Evolutionary conservation across 2,113 vertebrate genomes (phyloP), one percentile per base, ranked within the genome.

Genomic region (Lutjanus erythropterus): DNA sequence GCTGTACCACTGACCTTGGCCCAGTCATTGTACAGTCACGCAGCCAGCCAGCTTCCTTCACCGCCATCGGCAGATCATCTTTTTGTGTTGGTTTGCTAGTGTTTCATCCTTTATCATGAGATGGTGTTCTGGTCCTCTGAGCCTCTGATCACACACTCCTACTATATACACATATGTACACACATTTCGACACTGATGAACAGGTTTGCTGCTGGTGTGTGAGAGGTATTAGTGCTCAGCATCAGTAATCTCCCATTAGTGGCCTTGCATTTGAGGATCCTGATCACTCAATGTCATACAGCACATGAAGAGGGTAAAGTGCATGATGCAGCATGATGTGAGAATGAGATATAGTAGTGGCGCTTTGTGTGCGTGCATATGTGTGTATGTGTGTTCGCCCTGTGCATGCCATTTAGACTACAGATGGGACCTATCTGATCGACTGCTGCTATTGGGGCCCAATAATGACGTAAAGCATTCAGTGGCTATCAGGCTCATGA

Each of bases 1-100:
- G 89, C 85, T 88, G 91, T 93, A 94, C 93, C 92, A 93, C 93
- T 94, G 92, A 94, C 93, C 93, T 94, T 94, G 93, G 93, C 93
- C 93, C 75, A 92, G 93, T 92, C 93, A 88, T 90, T 84, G 91
- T 93, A 91, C 89, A 91, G 91, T 93, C 92, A 89, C 85, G 80
- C 87, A 90, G 91, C 88, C 87, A 90, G 91, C 88, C 87, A 50
- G 85, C 84, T 91, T 88, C 83, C 85, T 90, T 91, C 80, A 73
- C 46, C 59, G 83, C 86, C 74, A 86, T 82, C 52, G 76, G 80
- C 85, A 84, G 62, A 86, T 89, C 35, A 58, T 69, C 70, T 82
- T 78, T 25, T 75, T 84, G 61, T 59, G 3, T 58, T 44, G 1
- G 58, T 71, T 55, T 69, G 27, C 25, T 61, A 52, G 58, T 9